Evolutionary conservation across 2,888 invertebrate species (phyloP), one percentile per base, ranked within the genome.

Genomic region (Epirrhoe alternata): DNA sequence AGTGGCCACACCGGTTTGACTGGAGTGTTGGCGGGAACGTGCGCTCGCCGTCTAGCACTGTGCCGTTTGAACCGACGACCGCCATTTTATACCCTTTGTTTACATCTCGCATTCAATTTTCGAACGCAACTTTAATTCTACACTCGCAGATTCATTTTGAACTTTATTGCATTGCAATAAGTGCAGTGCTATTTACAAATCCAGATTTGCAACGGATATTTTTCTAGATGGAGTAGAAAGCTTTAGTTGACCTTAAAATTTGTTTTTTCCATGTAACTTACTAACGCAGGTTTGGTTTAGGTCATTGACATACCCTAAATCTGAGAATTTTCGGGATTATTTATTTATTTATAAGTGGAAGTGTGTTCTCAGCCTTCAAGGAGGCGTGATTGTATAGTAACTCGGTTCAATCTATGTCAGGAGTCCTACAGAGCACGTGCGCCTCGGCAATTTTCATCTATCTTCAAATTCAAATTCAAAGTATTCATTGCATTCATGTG

Each of bases 1-100:
- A 89, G 90, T 88, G 87, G 76, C 85, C 77, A 83, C 85, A 82
- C 89, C 81, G 82, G 85, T 56, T 64, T 63, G 71, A 73, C 68
- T 69, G 68, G 82, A 81, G 82, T 74, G 78, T 80, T 78, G 86
- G 85, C 83, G 87, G 88, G 86, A 82, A 79, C 71, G 81, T 72
- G 77, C 75, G 80, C 83, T 81, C 68, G 76, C 72, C 70, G 68
- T 42, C 45, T 64, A 71, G 80, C 82, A 84, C 85, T 86, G 81
- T 72, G 68, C 50, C 6, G 61, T 12, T 10, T 16, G 50, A 35
- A 60, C 14, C 14, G 10, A 5, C 57, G 14, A 66, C 17, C 71
- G 69, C 77, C 71, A 74, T 81, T 84, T 79, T 86, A 85, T 85
- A 81, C 66, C 55, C 24, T 51, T 58, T 61, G 83, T 86, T 84